These are phyloP conservation scores for Perithous albicinctus DNA, from an alignment of 2,888 invertebrate species.

Conservation along the genomic window DNA sequence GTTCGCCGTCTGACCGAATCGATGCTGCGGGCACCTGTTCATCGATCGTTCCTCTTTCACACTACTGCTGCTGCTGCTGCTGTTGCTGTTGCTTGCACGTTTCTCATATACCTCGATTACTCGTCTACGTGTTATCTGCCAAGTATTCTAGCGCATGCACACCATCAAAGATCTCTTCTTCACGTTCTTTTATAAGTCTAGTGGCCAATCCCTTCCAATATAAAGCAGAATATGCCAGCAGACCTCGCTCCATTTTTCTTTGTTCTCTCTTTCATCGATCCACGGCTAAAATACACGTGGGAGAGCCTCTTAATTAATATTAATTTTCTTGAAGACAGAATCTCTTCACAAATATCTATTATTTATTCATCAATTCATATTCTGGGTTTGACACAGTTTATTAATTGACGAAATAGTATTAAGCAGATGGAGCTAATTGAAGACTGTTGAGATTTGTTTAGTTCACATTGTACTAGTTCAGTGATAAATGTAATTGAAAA, in stretches of 20 bases:
- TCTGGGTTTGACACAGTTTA: background rate
- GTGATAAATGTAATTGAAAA: too few species aligned
- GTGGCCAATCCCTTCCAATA: background rate
- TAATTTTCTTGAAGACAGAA: background rate
- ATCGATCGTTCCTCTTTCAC: constrained; percentile 15
- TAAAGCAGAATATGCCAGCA: background rate
- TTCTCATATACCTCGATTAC: constrained; percentile 5
- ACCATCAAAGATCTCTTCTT: background rate
- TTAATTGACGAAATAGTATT: constrained; percentile 4
- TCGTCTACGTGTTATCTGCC: background rate
- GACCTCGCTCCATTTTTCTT: background rate
- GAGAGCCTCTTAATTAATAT: background rate
- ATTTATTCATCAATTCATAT: background rate
- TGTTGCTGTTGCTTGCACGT: background rate
- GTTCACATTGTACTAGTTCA: too few species aligned
- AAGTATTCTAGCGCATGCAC: background rate
- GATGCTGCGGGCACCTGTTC: constrained; percentile 24
- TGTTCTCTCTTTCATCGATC: background rate
- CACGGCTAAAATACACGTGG: background rate
- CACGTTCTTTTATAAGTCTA: background rate
- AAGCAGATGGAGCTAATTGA: too few species aligned
- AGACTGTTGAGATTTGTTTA: too few species aligned
- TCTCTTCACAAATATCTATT: background rate
- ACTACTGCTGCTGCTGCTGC: too few species aligned
- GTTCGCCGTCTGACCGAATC: background rate